Evolutionary conservation across 92 coral and sea anemone genomes (phyloP).

Genomic region (Umimayanthus chanpuru): DNA sequence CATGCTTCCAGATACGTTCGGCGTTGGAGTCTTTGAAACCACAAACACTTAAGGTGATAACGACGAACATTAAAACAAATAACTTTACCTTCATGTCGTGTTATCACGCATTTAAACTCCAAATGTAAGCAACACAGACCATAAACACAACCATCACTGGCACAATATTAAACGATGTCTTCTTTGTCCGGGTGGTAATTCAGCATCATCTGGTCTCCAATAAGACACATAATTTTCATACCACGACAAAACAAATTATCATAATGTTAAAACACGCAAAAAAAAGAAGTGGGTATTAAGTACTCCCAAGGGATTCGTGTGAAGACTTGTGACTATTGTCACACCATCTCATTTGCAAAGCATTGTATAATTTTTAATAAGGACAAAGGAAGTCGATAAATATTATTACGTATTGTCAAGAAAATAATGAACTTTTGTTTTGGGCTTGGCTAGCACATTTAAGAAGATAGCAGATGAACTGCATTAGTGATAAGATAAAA

Average conservation of each 20-base stretch:
- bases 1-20: background rate
- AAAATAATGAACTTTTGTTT: slow-evolving; percentile 4
- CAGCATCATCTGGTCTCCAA: slow-evolving; percentile 15
- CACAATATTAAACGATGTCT: background rate
- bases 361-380: background rate
- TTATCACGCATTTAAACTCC: background rate
- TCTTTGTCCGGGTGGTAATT: slow-evolving; percentile 10
- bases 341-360: background rate
- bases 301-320: slow-evolving; percentile 17
- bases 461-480: background rate
- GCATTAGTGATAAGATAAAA: background rate
- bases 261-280: slow-evolving; percentile 8
- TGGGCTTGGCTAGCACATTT: background rate
- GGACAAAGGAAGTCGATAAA: background rate
- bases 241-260: slow-evolving; percentile 23
- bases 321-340: slow-evolving; percentile 3
- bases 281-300: background rate
- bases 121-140: background rate
- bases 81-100: slow-evolving; percentile 32
- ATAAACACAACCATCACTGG: background rate
- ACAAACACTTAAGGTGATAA: background rate
- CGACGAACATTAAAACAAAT: background rate
- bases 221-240: slow-evolving; percentile 17
- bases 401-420: background rate
- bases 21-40: background rate